phyloP scores from a whole-genome alignment of 2,888 invertebrate genomes.

The Hemaris fuciformis region DNA sequence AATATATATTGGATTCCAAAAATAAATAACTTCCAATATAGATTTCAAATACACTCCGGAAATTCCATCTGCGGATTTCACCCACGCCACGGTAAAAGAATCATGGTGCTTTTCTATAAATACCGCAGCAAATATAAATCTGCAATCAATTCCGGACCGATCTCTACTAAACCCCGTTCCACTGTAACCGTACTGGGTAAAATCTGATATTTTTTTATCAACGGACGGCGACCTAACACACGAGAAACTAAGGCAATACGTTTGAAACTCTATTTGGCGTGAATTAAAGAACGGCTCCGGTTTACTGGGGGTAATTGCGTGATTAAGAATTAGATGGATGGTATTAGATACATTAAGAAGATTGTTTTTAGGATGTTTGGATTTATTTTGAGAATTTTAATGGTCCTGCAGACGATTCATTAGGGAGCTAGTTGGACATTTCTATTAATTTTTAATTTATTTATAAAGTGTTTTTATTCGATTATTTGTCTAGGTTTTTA shows the following conservation, averaged over 20 bases:
- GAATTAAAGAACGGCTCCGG: conserved; percentile 1
- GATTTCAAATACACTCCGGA: conserved; percentile 10
- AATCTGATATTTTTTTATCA: conserved; percentile 5
- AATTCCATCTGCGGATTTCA: conserved; percentile 16
- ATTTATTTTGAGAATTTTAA: neutral
- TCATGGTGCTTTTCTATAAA: conserved; percentile 23
- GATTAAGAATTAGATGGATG: neutral
- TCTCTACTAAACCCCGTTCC: conserved; percentile 12
- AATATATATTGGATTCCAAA: conserved; percentile 1
- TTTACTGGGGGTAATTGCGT: neutral
- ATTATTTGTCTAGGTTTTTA: too few species aligned
- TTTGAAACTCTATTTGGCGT: conserved; percentile 20
- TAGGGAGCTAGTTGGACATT: neutral
- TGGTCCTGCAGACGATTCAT: too few species aligned
- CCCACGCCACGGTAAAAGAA: conserved; percentile 15
- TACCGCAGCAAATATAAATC: conserved; percentile 33
- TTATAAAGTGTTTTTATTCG: too few species aligned
- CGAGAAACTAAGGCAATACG: neutral
- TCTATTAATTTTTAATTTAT: neutral
- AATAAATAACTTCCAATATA: conserved; percentile 14
- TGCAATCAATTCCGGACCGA: conserved; percentile 36
- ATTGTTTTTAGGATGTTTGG: neutral
- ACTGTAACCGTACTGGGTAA: neutral
- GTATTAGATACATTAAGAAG: neutral
- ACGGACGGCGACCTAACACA: neutral